A percentile compares a stretch with the other conserved stretches of the same genome.
These are phyloP conservation scores for Acanthurus tractus DNA, from an alignment of 2,797 vertebrate species.

Conservation along the genomic window DNA sequence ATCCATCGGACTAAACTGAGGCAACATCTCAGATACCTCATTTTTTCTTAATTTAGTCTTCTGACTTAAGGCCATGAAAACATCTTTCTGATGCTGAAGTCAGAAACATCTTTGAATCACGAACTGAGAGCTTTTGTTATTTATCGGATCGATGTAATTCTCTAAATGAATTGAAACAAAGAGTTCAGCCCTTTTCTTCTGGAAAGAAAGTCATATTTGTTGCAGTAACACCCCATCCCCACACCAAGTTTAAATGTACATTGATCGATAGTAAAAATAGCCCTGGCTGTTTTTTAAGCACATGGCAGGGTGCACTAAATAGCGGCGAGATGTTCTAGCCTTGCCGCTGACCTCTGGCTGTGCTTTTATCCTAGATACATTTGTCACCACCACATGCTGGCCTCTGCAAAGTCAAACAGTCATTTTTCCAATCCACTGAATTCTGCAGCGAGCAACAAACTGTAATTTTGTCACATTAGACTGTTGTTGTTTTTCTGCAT, in stretches of 20 bases:
- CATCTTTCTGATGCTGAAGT: not conserved
- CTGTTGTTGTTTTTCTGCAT: constrained; percentile 25
- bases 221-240: constrained; percentile 16
- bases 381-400: constrained; percentile 47
- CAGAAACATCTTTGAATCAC: constrained; percentile 6
- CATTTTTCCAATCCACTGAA: constrained; percentile 22
- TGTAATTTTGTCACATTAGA: constrained; percentile 30
- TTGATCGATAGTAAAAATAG: constrained; percentile 63
- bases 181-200: constrained; percentile 24
- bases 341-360: constrained; percentile 60
- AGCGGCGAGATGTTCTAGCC: constrained; percentile 52
- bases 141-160: constrained; percentile 21
- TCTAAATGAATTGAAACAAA: constrained; percentile 20
- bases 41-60: constrained; percentile 10
- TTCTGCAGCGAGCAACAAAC: constrained; percentile 5
- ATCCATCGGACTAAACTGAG: constrained; percentile 37
- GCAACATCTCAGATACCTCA: constrained; percentile 5
- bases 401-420: constrained; percentile 34
- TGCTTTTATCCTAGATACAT: constrained; percentile 58
- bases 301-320: constrained; percentile 55
- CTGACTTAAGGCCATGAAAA: not conserved
- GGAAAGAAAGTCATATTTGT: constrained; percentile 16
- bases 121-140: constrained; percentile 21
- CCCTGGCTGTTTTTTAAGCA: constrained; percentile 56
- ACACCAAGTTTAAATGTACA: constrained; percentile 71